These are phyloP conservation scores for Porites lutea DNA, from an alignment of 64 coral and sea anemone species.

Conservation along the genomic window DNA sequence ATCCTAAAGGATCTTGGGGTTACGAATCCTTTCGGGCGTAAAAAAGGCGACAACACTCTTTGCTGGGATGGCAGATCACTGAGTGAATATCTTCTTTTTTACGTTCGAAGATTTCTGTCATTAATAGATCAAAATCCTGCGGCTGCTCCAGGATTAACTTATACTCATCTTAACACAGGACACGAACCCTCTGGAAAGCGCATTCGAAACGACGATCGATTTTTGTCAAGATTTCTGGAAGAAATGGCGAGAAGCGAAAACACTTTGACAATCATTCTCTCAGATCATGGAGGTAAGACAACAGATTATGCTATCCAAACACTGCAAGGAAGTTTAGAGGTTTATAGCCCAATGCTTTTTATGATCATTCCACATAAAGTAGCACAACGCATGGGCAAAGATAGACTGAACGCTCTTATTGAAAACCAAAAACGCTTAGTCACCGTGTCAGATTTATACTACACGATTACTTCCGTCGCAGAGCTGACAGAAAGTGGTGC, in stretches of 20 bases:
- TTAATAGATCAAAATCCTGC: conserved; percentile 55
- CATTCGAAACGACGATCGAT: conserved; percentile 82
- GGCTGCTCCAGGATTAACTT: conserved; percentile 65
- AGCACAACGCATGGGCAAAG: conserved; percentile 61
- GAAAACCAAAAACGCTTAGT: conserved; percentile 90
- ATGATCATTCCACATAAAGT: conserved; percentile 95
- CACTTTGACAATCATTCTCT: conserved; percentile 87
- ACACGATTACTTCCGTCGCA: conserved; percentile 46
- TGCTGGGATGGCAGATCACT: conserved; percentile 80
- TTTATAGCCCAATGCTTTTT: conserved; percentile 92
- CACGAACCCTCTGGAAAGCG: conserved; percentile 82
- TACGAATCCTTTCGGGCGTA: conserved; percentile 76
- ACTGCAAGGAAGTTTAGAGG: conserved; percentile 76
- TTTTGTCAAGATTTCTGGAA: conserved; percentile 68
- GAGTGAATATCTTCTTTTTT: conserved; percentile 78
- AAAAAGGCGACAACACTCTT: conserved; percentile 11
- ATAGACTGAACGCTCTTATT: conserved; percentile 73
- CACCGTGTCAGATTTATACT: conserved; percentile 70
- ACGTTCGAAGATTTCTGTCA: conserved; percentile 55
- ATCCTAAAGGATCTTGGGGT: conserved; percentile 42
- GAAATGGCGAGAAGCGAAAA: conserved; percentile 63
- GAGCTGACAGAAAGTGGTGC: not conserved
- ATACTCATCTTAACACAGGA: conserved; percentile 88
- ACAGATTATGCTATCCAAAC: conserved; percentile 78
- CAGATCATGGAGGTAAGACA: conserved; percentile 94